Base-by-base conservation (phyloP, 2,113 vertebrate species). In the Pygoscelis antarcticus region DNA sequence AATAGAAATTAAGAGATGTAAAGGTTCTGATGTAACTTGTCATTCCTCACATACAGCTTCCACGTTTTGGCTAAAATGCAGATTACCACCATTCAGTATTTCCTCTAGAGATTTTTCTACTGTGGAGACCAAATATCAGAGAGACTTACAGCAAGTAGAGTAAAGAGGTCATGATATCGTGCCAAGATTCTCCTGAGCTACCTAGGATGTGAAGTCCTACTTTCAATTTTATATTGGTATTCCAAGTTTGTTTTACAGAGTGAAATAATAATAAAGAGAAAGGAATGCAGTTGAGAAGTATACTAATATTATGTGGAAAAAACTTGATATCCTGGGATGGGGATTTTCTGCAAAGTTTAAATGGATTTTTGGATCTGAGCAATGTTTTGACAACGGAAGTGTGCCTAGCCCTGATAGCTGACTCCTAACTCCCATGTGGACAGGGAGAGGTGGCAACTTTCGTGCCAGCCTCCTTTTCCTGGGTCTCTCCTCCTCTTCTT, bases 381-480 rank as follows among this genome's bases (percentile, higher is more conserved):
- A 66, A 14, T 36, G 17, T 14, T 61, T 91, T 83, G n/a, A 26
- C 49, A 40, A 11, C 42, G 8, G 32, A 65, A 70, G 23, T 21
- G 6, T 52, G 6, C 12, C n/a, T 44, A 68, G 49, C 29, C 26
- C 52, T 0, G 0, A 13, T 1, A 85, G 10, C 36, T 69, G 47
- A 30, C 23, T 90, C 18, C 26, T 49, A 81, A 2, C 12, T 60
- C 2, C 2, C 6, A 4, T 15, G 30, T 19, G 32, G 30, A 23
- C 34, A 62, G 10, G 21, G 34, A 75, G 34, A 70, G 16, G 13
- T 26, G 18, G 6, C 30, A 88, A 21, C 30, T 75, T 92, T 82
- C 34, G 74, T 46, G 3, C 11, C 30, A 51, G 8, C 40, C 10
- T 65, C 52, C 13, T 51, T 92, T 57, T 65, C 38, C 42, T 47